Conservation (phyloP, 2,888 invertebrate genomes). For the Pelosia muscerda region DNA sequence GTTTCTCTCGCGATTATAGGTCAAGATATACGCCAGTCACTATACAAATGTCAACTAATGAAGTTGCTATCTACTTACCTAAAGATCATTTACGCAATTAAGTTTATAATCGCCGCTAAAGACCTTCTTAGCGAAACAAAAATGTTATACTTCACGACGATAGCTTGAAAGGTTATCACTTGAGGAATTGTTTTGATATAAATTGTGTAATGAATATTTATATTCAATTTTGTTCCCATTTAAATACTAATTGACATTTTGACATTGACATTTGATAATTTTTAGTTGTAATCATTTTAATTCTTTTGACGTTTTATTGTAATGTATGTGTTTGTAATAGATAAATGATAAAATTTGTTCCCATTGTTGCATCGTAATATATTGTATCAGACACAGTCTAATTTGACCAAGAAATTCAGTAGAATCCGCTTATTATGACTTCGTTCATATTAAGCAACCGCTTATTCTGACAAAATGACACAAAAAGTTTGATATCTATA, state of each 20-base stretch:
- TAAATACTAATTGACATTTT: not conserved
- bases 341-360: not conserved
- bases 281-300: not conserved
- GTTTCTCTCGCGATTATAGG: too few relatives aligned
- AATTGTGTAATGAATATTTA: not conserved
- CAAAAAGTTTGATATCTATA: too few relatives aligned
- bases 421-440: too few relatives aligned
- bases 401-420: too few relatives aligned
- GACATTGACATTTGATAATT: not conserved
- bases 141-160: not conserved
- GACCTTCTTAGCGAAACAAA: not conserved
- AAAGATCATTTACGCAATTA: not conserved
- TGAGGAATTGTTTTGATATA: constrained; percentile 1
- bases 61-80: not conserved
- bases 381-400: not conserved
- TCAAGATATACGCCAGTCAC: too few relatives aligned
- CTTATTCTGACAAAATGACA: too few relatives aligned
- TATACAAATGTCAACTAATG: not conserved
- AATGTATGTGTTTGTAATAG: not conserved
- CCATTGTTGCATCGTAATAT: not conserved
- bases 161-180: constrained; percentile 1
- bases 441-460: too few relatives aligned
- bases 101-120: not conserved
- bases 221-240: not conserved
- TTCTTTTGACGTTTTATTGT: not conserved